Percentiles rank a stretch among this genome's conserved stretches.
phyloP scores from a whole-genome alignment of 30 jellyfish, hydroid and myxozoan genomes.

The Hydra vulgaris region DNA sequence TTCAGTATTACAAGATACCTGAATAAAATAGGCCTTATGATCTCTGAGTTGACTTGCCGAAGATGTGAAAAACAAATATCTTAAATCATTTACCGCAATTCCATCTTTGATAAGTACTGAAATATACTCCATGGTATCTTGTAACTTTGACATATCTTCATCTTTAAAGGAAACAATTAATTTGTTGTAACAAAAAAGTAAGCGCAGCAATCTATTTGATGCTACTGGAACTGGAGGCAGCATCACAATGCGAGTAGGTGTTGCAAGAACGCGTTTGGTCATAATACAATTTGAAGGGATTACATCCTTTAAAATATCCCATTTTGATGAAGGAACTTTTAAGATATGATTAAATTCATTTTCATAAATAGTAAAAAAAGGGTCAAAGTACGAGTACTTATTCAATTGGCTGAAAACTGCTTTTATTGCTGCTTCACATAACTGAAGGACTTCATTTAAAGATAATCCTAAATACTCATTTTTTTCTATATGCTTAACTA shows the following conservation, averaged over 20 bases:
- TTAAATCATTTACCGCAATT: conserved; percentile 7
- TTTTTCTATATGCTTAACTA: not conserved
- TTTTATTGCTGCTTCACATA: not conserved
- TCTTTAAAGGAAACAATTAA: conserved; percentile 45
- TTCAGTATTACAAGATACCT: conserved; percentile 35
- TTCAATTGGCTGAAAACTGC: not conserved
- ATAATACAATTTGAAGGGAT: conserved; percentile 33
- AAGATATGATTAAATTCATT: not conserved
- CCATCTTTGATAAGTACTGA: conserved; percentile 26
- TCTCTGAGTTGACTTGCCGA: conserved; percentile 70
- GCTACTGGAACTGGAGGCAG: conserved; percentile 66
- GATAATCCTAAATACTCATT: not conserved
- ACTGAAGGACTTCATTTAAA: not conserved
- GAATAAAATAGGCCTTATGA: conserved; percentile 55
- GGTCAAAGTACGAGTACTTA: conserved; percentile 16
- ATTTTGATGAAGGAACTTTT: conserved; percentile 16
- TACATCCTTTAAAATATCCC: conserved; percentile 17
- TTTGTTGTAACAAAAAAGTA: conserved; percentile 17
- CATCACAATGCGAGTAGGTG: conserved; percentile 47
- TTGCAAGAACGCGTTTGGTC: conserved; percentile 38
- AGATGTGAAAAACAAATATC: conserved; percentile 40
- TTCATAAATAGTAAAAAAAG: conserved; percentile 13
- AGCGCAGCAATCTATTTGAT: conserved; percentile 48
- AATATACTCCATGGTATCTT: conserved; percentile 13
- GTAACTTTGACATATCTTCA: conserved; percentile 45